Percentiles rank a stretch among this genome's conserved stretches.
Conservation (phyloP, 2,797 vertebrate species). For the Sebastes diploproa region DNA sequence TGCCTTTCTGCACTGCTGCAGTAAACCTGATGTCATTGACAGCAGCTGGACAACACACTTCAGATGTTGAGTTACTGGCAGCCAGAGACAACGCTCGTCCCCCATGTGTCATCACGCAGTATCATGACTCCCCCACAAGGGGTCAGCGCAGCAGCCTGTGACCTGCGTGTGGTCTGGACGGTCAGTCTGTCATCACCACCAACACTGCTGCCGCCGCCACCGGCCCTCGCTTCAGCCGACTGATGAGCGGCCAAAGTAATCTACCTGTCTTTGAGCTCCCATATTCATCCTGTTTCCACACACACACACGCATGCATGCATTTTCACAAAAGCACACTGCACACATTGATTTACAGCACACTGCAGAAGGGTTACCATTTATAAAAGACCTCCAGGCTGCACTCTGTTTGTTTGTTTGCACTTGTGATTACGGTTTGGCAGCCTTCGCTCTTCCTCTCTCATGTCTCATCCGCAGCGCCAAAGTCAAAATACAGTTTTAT, state of each 20-base stretch:
- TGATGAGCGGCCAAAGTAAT: constrained; percentile 77
- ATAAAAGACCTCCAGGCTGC: constrained; percentile 69
- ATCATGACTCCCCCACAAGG: constrained; percentile 50
- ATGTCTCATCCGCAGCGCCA: constrained; percentile 46
- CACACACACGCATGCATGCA: constrained; percentile 7
- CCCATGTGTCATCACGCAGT: constrained; percentile 21
- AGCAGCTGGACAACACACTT: neutral
- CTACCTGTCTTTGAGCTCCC: constrained; percentile 63
- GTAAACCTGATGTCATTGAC: neutral
- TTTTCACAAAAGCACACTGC: constrained; percentile 49
- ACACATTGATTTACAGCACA: constrained; percentile 71
- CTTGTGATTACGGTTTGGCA: constrained; percentile 79
- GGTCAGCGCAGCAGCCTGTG: constrained; percentile 63
- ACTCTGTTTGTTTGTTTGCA: constrained; percentile 79
- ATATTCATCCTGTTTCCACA: constrained; percentile 46
- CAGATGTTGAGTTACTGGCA: neutral
- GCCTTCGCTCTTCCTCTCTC: constrained; percentile 54
- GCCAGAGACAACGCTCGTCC: neutral
- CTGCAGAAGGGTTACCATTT: constrained; percentile 74
- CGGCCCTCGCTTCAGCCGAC: constrained; percentile 35
- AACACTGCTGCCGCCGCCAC: constrained; percentile 36
- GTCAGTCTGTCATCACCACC: constrained; percentile 57
- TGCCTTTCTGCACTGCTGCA: neutral
- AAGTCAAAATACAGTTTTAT: constrained; percentile 66
- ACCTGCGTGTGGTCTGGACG: constrained; percentile 60